Percentiles rank a stretch among this genome's conserved stretches.
These are phyloP conservation scores for Moxostoma hubbsi DNA, from an alignment of 2,797 vertebrate genomes.

Conservation along the genomic window DNA sequence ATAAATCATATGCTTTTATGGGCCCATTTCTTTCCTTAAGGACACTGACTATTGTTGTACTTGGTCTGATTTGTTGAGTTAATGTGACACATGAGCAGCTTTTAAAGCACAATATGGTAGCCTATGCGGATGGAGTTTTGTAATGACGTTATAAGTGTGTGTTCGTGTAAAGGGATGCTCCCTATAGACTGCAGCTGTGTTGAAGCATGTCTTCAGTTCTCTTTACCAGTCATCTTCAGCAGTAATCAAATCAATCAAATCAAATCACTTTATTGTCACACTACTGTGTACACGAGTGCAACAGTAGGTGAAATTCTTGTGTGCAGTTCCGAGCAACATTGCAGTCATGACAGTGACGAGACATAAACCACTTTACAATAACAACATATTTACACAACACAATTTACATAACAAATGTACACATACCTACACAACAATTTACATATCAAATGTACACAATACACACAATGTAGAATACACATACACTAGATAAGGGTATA, in stretches of 20 bases:
- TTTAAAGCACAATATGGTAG: slow-evolving; percentile 20
- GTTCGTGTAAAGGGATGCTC: background rate
- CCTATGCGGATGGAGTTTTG: slow-evolving; percentile 12
- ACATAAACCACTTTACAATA: too few relatives aligned
- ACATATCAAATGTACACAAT: too few relatives aligned
- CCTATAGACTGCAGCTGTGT: slow-evolving; percentile 20
- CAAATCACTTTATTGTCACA: too few relatives aligned
- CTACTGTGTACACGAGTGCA: too few relatives aligned
- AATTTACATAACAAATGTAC: too few relatives aligned
- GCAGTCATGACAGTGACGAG: too few relatives aligned
- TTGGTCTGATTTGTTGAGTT: background rate
- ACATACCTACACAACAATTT: too few relatives aligned
- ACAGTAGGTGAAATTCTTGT: too few relatives aligned
- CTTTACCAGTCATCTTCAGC: slow-evolving; percentile 2
- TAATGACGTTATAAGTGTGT: background rate
- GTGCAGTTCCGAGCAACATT: too few relatives aligned
- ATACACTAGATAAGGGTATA: too few relatives aligned
- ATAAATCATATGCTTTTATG: slow-evolving; percentile 26
- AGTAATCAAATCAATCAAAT: slow-evolving; percentile 23
- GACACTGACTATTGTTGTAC: background rate
- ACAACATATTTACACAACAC: too few relatives aligned
- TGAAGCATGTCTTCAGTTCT: slow-evolving; percentile 5
- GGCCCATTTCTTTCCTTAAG: slow-evolving; percentile 26
- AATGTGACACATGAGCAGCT: slow-evolving; percentile 46
- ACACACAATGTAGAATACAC: too few relatives aligned